A percentile compares a stretch with the other conserved stretches of the same genome.
Evolutionary conservation across 2,888 invertebrate species (phyloP).

Genomic region (Chydorus sphaericus): DNA sequence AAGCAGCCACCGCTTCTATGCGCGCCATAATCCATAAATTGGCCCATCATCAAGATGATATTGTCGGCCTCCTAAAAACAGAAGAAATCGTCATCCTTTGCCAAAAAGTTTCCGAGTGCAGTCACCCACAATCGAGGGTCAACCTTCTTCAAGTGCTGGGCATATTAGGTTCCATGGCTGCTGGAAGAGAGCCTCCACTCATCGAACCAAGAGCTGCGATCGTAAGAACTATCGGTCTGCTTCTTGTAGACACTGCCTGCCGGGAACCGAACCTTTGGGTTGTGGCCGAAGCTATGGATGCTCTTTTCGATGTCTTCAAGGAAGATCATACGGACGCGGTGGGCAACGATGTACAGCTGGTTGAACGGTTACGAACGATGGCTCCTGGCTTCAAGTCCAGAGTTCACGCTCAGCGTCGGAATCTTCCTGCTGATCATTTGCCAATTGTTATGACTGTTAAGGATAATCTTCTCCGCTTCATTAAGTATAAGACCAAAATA

Average conservation of each 20-base stretch:
- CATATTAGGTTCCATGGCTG: constrained; percentile 21
- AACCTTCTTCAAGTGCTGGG: constrained; percentile 24
- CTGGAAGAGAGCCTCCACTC: constrained; percentile 1
- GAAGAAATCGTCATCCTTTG: constrained; percentile 13
- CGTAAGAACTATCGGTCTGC: constrained; percentile 30
- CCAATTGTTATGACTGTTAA: constrained; percentile 53
- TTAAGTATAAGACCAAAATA: constrained; percentile 45
- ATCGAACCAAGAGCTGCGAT: not conserved
- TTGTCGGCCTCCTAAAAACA: constrained; percentile 1
- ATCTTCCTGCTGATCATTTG: constrained; percentile 45
- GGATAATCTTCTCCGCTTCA: constrained; percentile 52
- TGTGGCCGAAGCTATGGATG: constrained; percentile 56
- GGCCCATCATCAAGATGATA: constrained; percentile 32
- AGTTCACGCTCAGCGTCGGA: constrained; percentile 48
- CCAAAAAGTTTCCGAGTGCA: constrained; percentile 21
- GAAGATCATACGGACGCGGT: constrained; percentile 55
- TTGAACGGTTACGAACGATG: constrained; percentile 42
- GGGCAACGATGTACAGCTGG: constrained; percentile 45
- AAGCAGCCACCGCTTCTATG: constrained; percentile 57
- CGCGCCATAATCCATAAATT: constrained; percentile 55
- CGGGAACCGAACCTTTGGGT: constrained; percentile 48
- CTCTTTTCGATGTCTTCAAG: constrained; percentile 58
- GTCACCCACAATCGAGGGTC: constrained; percentile 21
- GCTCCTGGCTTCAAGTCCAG: constrained; percentile 47
- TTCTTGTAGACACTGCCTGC: constrained; percentile 40